phyloP scores from a whole-genome alignment of 2,888 invertebrate genomes.

The Andrena trimmerana region DNA sequence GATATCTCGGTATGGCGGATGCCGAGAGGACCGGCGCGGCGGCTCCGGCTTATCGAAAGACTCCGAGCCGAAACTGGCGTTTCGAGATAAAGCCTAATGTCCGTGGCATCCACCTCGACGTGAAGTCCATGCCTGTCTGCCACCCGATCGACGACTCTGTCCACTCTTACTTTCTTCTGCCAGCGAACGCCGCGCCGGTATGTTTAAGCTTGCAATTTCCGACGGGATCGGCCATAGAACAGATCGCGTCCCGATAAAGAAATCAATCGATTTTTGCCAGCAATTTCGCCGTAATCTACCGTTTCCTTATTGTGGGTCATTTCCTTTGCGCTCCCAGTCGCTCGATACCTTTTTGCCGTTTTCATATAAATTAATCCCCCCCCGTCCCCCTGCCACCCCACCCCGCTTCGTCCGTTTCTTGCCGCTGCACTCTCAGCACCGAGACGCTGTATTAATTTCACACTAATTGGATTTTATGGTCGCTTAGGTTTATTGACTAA shows the following conservation, averaged over 20 bases:
- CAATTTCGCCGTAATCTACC: conserved; percentile 35
- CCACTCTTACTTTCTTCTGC: conserved; percentile 19
- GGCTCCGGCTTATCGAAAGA: conserved; percentile 45
- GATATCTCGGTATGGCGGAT: conserved; percentile 31
- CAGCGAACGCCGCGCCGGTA: not conserved
- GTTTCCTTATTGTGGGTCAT: conserved; percentile 47
- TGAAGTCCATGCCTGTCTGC: conserved; percentile 10
- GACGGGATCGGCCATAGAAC: not conserved
- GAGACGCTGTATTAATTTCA: conserved; percentile 78
- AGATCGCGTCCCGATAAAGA: conserved; percentile 45
- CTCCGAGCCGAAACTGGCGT: conserved; percentile 48
- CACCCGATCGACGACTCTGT: not conserved
- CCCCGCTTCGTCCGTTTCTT: not conserved
- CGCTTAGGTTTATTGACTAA: conserved; percentile 81
- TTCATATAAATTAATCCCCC: conserved; percentile 50
- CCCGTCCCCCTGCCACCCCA: not conserved
- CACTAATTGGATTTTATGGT: conserved; percentile 84
- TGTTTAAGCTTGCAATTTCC: conserved; percentile 50
- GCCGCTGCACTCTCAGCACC: conserved; percentile 14
- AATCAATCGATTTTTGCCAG: conserved; percentile 48
- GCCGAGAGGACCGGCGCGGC: conserved; percentile 10
- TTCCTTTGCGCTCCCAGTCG: conserved; percentile 34
- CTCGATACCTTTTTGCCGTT: conserved; percentile 41
- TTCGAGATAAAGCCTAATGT: conserved; percentile 60
- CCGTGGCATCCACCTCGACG: conserved; percentile 29